Evolutionary conservation across 2,113 vertebrate species (phyloP).

Genomic region (Amphilophus citrinellus): DNA sequence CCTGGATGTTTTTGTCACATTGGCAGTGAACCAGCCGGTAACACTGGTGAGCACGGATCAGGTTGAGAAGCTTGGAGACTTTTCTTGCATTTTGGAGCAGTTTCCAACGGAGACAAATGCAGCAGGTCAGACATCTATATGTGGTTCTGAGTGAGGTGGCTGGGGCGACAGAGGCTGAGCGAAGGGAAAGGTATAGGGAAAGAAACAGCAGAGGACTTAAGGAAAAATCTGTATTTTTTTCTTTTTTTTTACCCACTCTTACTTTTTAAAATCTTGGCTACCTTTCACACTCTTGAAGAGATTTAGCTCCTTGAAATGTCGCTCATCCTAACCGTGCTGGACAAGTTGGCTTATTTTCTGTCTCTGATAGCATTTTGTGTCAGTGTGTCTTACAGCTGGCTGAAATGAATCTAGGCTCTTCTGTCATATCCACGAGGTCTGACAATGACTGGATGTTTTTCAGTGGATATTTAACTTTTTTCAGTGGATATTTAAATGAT

Average conservation of each 20-base stretch:
- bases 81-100: constrained; percentile 72
- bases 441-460: neutral
- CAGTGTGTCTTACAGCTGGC: constrained; percentile 69
- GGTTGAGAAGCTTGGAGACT: constrained; percentile 62
- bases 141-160: constrained; percentile 51
- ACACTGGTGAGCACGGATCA: constrained; percentile 30
- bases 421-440: constrained; percentile 1
- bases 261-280: neutral
- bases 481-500: neutral
- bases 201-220: neutral
- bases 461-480: neutral
- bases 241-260: neutral
- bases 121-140: constrained; percentile 74
- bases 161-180: constrained; percentile 7
- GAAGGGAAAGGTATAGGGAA: constrained; percentile 19
- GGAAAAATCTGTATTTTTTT: neutral
- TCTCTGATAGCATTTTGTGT: constrained; percentile 75
- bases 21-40: constrained; percentile 9
- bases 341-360: constrained; percentile 75
- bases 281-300: neutral
- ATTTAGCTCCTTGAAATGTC: constrained; percentile 64
- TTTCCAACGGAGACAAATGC: constrained; percentile 69
- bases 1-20: constrained; percentile 64
- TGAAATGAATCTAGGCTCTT: constrained; percentile 62
- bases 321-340: constrained; percentile 69